A percentile compares a stretch with the other conserved stretches of the same genome.
These are phyloP conservation scores for Struthio camelus DNA, from an alignment of 2,113 vertebrate genomes.

Conservation along the genomic window DNA sequence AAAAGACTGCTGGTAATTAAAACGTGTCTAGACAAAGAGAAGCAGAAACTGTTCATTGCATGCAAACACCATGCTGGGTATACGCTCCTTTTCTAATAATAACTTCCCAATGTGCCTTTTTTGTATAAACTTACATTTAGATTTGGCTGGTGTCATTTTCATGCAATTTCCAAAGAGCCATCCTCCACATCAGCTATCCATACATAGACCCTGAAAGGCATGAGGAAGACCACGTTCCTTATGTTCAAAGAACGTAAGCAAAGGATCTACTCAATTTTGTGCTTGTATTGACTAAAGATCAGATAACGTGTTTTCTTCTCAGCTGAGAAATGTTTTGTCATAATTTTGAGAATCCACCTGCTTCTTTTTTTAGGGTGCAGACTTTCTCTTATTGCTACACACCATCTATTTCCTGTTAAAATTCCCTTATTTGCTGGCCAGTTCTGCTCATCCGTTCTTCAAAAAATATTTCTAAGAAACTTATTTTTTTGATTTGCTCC, in stretches of 20 bases:
- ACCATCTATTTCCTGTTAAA: neutral
- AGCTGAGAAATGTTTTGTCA: fast-evolving
- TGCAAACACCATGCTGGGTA: neutral
- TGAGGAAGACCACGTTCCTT: neutral
- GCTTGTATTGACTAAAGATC: too few relatives aligned
- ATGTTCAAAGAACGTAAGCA: neutral
- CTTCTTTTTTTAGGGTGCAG: neutral
- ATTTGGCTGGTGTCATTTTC: neutral
- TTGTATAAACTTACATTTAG: neutral
- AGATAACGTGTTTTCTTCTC: neutral
- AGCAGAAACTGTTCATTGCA: fast-evolving
- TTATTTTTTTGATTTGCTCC: neutral
- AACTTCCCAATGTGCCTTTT: neutral
- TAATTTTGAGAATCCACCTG: neutral
- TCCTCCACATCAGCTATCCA: neutral
- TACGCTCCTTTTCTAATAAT: neutral
- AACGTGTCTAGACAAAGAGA: neutral
- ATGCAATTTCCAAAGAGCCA: neutral
- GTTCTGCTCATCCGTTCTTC: neutral
- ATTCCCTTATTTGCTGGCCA: neutral
- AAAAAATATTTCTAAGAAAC: neutral
- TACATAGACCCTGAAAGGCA: neutral
- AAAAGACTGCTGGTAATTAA: neutral
- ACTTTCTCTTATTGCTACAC: neutral
- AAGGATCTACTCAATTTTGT: neutral